These are phyloP conservation scores for Empis stercorea DNA, from an alignment of 2,888 invertebrate species.

Conservation along the genomic window DNA sequence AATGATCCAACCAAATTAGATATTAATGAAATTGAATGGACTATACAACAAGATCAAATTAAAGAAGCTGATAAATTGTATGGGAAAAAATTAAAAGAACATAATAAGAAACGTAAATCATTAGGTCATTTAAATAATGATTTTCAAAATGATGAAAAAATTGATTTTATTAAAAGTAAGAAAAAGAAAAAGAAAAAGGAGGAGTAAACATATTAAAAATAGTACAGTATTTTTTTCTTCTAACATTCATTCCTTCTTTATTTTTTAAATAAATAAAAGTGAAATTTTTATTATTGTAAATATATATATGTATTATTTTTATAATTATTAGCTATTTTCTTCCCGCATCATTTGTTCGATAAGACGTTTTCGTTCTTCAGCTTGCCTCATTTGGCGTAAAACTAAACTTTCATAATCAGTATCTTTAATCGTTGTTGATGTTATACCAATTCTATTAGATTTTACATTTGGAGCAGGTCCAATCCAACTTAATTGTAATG, in stretches of 20 bases:
- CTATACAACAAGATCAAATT: conserved; percentile 47
- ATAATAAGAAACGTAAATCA: conserved; percentile 18
- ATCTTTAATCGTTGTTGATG: conserved; percentile 42
- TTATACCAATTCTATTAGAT: conserved; percentile 20
- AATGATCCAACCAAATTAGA: conserved; percentile 54
- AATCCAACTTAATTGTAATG: conserved; percentile 59
- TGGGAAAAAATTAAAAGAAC: conserved; percentile 29
- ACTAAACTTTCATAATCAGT: conserved; percentile 73
- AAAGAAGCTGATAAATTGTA: conserved; percentile 49
- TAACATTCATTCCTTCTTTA: too few species aligned
- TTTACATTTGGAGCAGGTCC: conserved; percentile 31
- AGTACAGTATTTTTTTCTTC: too few species aligned
- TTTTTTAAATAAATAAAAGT: too few species aligned
- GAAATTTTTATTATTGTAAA: too few species aligned
- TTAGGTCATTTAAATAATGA: neutral
- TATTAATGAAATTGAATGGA: conserved; percentile 47
- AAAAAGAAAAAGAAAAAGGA: neutral
- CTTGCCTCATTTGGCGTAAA: conserved; percentile 65
- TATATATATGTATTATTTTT: too few species aligned
- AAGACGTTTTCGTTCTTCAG: conserved; percentile 67
- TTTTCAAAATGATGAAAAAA: neutral
- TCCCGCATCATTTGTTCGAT: conserved; percentile 50
- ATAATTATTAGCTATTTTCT: conserved; percentile 14
- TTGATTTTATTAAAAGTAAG: neutral
- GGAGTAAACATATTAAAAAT: too few species aligned